Percentiles rank a stretch among this genome's conserved stretches.
These are phyloP conservation scores for Rhyzopertha dominica DNA, from an alignment of 1,140 invertebrate species.

Conservation along the genomic window DNA sequence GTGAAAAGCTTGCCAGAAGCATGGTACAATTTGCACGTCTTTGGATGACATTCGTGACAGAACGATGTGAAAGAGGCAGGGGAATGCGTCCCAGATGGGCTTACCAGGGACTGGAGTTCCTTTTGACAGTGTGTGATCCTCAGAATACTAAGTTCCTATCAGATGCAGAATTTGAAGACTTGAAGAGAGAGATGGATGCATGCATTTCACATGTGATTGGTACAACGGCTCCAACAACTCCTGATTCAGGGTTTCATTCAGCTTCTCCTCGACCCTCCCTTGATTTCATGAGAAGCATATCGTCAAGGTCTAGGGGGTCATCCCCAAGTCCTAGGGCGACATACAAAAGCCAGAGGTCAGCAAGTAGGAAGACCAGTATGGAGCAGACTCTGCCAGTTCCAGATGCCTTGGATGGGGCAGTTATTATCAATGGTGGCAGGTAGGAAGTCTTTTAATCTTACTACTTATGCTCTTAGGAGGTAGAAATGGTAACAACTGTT, in stretches of 20 bases:
- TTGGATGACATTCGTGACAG: conserved; percentile 84
- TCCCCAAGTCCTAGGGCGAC: conserved; percentile 39
- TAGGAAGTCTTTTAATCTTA: conserved; percentile 7
- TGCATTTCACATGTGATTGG: conserved; percentile 80
- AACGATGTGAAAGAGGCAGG: conserved; percentile 75
- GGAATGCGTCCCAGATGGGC: conserved; percentile 81
- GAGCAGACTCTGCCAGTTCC: conserved; percentile 35
- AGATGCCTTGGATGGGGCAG: conserved; percentile 26
- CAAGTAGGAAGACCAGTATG: conserved; percentile 37
- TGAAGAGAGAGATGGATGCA: conserved; percentile 45
- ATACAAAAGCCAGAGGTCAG: conserved; percentile 39
- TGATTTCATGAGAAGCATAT: conserved; percentile 30
- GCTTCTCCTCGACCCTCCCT: conserved; percentile 45
- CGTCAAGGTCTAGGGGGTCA: conserved; percentile 32
- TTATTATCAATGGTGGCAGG: conserved; percentile 19
- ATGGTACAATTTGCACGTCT: conserved; percentile 72
- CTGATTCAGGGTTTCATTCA: conserved; percentile 43
- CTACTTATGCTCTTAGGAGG: too few relatives aligned
- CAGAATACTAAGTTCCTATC: conserved; percentile 67
- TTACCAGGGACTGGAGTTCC: conserved; percentile 78
- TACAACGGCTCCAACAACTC: conserved; percentile 48
- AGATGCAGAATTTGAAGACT: conserved; percentile 69
- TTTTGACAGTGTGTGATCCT: conserved; percentile 77
- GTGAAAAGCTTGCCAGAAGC: conserved; percentile 30
- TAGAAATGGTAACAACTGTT: too few relatives aligned